Conservation (phyloP, 2,797 vertebrate genomes). For the Darevskia nairensis region DNA sequence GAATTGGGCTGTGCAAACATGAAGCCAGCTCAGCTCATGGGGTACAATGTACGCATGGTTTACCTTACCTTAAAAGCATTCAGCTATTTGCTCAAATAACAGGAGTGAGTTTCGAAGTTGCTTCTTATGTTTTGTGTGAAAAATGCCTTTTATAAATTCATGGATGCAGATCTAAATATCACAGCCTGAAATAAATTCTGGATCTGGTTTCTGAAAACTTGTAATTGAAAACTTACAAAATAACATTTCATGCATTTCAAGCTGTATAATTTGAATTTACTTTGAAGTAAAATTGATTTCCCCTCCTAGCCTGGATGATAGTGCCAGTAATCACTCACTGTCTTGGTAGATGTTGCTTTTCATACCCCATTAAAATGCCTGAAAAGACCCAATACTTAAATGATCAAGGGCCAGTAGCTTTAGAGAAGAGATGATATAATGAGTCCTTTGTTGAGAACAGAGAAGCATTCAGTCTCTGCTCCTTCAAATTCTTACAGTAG, state of each 20-base stretch:
- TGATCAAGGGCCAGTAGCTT: background rate
- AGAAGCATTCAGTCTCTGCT: background rate
- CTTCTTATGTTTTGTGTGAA: background rate
- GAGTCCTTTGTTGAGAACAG: background rate
- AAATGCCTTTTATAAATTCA: background rate
- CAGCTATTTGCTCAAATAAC: background rate
- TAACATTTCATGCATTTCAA: background rate
- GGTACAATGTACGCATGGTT: background rate
- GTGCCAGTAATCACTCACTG: background rate
- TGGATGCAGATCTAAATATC: background rate
- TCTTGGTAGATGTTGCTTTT: background rate
- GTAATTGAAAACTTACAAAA: conserved; percentile 25
- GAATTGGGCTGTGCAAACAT: background rate
- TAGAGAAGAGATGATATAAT: conserved; percentile 1
- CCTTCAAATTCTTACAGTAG: background rate
- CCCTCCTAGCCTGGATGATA: background rate
- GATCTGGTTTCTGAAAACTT: background rate
- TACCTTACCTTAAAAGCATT: background rate
- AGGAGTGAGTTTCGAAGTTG: background rate
- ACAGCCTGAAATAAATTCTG: conserved; percentile 2
- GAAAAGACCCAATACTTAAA: conserved; percentile 15
- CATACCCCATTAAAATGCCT: background rate
- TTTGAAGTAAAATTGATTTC: background rate
- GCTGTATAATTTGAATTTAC: background rate
- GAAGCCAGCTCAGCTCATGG: background rate